Percentiles rank a stretch among this genome's conserved stretches.
These are phyloP conservation scores for Enteromius argenteus DNA, from an alignment of 2,797 vertebrate species.

Conservation along the genomic window DNA sequence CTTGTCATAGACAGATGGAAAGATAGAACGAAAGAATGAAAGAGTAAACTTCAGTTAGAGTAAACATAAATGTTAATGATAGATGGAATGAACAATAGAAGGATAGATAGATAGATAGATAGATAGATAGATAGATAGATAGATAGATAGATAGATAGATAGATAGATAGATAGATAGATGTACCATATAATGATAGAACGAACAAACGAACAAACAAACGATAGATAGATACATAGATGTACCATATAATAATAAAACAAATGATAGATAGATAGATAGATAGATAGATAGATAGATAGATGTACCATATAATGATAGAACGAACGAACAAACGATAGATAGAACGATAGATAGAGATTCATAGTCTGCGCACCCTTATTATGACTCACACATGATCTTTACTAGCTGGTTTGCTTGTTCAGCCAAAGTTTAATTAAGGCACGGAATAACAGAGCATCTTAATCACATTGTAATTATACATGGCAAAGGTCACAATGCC, in stretches of 20 bases:
- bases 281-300: not conserved
- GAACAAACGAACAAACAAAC: not conserved
- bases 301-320: not conserved
- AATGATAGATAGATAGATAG: too few relatives aligned
- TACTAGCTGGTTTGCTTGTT: constrained; percentile 71
- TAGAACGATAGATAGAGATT: not conserved
- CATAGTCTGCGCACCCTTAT: not conserved
- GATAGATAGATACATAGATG: not conserved
- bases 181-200: not conserved
- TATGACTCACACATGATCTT: constrained; percentile 68
- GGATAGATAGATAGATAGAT: not conserved
- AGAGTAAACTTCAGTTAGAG: too few relatives aligned
- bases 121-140: too few relatives aligned
- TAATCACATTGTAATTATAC: constrained; percentile 80
- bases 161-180: not conserved
- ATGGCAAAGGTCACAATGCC: constrained; percentile 75
- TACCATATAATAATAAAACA: too few relatives aligned
- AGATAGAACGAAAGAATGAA: not conserved
- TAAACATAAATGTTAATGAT: not conserved
- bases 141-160: not conserved
- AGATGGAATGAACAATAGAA: not conserved
- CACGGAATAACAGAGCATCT: constrained; percentile 75
- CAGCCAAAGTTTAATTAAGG: constrained; percentile 79
- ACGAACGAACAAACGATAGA: not conserved
- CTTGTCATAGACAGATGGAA: constrained; percentile 48